Evolutionary conservation across 2,797 vertebrate species (phyloP).

Genomic region (Oryzias dopingdopingensis): DNA sequence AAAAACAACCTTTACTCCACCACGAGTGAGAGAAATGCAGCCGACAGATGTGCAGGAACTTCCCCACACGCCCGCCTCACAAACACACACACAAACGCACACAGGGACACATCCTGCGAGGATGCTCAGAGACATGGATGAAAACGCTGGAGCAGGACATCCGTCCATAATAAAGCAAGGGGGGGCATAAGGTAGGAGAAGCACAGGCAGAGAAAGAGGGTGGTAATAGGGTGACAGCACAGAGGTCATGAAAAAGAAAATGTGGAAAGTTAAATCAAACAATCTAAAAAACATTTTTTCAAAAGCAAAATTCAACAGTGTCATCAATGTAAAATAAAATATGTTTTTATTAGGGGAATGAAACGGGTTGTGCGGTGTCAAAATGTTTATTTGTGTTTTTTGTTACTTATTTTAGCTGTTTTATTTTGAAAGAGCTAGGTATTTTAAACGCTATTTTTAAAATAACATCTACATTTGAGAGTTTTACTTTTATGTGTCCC

Average conservation of each 20-base stretch:
- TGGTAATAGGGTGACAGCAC: slow-evolving; percentile 7
- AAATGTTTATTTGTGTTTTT: too few relatives aligned
- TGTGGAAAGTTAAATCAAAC: slow-evolving; percentile 63
- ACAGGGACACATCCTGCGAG: slow-evolving; percentile 73
- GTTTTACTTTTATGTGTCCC: too few relatives aligned
- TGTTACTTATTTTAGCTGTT: too few relatives aligned
- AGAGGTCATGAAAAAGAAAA: slow-evolving; percentile 58
- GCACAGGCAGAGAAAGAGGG: slow-evolving; percentile 12
- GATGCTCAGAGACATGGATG: slow-evolving; percentile 68
- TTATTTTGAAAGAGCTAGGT: too few relatives aligned
- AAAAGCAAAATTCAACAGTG: too few relatives aligned
- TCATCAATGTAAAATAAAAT: too few relatives aligned
- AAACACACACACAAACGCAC: slow-evolving; percentile 22
- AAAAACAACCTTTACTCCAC: slow-evolving; percentile 74
- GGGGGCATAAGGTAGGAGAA: slow-evolving; percentile 50
- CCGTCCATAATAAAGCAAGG: slow-evolving; percentile 77
- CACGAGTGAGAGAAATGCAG: slow-evolving; percentile 67
- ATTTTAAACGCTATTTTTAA: too few relatives aligned
- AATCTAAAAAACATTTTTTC: too few relatives aligned
- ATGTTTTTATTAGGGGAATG: too few relatives aligned
- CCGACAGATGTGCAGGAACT: slow-evolving; percentile 82
- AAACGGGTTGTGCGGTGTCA: too few relatives aligned
- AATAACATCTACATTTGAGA: too few relatives aligned
- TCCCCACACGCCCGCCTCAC: slow-evolving; percentile 25
- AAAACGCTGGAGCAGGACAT: slow-evolving; percentile 77